A percentile compares a stretch with the other conserved stretches of the same genome.
Conservation (phyloP, 1,140 invertebrate species). For the Cydia pomonella region DNA sequence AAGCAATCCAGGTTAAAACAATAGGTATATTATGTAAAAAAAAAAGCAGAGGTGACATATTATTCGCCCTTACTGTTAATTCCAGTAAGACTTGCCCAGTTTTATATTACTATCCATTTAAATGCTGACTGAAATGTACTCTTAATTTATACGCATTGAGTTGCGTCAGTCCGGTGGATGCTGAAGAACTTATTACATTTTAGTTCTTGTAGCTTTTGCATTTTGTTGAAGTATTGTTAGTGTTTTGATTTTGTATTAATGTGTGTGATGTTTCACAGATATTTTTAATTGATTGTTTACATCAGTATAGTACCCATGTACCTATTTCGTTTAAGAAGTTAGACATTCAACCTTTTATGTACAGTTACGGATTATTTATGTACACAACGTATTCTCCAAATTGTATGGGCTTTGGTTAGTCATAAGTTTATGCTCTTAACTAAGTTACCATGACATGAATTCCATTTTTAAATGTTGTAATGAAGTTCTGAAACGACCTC, state of each 20-base stretch:
- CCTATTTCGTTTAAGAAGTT: not conserved
- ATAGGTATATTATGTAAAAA: too few relatives aligned
- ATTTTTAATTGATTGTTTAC: constrained; percentile 10
- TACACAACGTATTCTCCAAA: not conserved
- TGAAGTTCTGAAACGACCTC: not conserved
- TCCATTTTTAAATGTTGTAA: not conserved
- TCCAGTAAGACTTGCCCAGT: too few relatives aligned
- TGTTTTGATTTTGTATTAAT: constrained; percentile 11
- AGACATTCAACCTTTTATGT: not conserved
- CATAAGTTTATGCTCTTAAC: not conserved
- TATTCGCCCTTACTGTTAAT: too few relatives aligned
- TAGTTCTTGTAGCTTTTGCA: not conserved
- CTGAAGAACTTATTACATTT: not conserved
- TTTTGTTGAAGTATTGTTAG: constrained; percentile 9
- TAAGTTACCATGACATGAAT: constrained; percentile 23
- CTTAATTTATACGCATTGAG: too few relatives aligned
- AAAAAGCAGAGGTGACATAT: too few relatives aligned
- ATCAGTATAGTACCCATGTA: not conserved
- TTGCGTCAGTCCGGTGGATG: not conserved
- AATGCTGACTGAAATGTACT: not conserved
- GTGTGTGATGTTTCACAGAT: not conserved
- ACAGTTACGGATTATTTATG: not conserved
- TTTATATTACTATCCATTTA: not conserved
- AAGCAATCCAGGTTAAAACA: too few relatives aligned
- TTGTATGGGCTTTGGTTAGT: not conserved